A percentile compares a stretch with the other conserved stretches of the same genome.
These are phyloP conservation scores for Hydrozoanthus gracilis DNA, from an alignment of 92 coral and sea anemone genomes.

Conservation along the genomic window DNA sequence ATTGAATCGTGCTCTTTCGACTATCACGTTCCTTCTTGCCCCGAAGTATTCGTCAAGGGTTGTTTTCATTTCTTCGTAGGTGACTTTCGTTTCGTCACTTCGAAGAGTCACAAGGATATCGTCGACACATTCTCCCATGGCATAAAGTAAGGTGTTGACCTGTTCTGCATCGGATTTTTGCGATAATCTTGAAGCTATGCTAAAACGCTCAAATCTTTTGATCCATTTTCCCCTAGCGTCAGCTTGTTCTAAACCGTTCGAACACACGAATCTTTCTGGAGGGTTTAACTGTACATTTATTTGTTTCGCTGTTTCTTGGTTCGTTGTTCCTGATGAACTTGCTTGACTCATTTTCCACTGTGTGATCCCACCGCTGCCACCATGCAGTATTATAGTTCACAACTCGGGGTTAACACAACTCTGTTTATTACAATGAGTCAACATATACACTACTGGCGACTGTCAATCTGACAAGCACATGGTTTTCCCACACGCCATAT, in stretches of 20 bases:
- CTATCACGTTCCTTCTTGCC: constrained; percentile 45
- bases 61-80: constrained; percentile 60
- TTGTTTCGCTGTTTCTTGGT: no score
- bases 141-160: constrained; percentile 60
- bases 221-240: constrained; percentile 68
- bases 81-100: constrained; percentile 52
- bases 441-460: no score
- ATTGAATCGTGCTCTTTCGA: constrained; percentile 60
- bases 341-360: no score
- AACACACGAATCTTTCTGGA: no score
- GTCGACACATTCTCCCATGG: constrained; percentile 76
- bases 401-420: no score
- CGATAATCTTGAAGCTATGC: constrained; percentile 61
- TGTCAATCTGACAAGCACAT: no score
- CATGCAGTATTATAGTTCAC: no score
- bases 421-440: no score
- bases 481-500: no score
- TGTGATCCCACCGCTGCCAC: no score
- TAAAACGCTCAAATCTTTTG: constrained; percentile 65
- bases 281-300: no score
- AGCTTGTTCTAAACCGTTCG: constrained; percentile 17
- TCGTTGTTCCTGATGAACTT: no score
- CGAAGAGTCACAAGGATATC: constrained; percentile 63
- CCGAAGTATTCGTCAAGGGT: constrained; percentile 54
- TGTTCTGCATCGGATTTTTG: constrained; percentile 58